Evolutionary conservation across 2,797 vertebrate species (phyloP).

Genomic region (Acestrorhynchus altus): DNA sequence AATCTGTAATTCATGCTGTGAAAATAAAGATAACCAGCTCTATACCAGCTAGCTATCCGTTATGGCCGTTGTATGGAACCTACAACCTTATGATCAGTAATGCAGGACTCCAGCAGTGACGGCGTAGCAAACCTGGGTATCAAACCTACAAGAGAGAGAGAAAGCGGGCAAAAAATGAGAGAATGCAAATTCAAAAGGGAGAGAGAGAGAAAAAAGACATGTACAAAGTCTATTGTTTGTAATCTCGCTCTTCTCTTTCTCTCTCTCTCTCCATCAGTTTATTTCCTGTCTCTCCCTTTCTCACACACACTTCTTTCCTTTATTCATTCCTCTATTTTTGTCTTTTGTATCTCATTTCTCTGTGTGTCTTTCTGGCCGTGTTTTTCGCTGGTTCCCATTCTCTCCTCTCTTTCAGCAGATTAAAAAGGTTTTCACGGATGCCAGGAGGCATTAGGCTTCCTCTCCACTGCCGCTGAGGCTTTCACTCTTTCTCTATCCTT

Average conservation of each 20-base stretch:
- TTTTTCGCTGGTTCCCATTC: constrained; percentile 34
- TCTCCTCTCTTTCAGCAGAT: constrained; percentile 67
- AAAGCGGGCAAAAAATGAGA: too few species aligned
- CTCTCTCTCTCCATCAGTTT: not conserved
- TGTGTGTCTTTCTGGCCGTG: constrained; percentile 17
- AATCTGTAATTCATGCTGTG: not conserved
- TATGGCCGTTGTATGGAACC: too few species aligned
- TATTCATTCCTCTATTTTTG: constrained; percentile 35
- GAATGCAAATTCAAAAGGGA: too few species aligned
- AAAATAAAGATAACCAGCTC: not conserved
- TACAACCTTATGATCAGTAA: too few species aligned
- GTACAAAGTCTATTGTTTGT: too few species aligned
- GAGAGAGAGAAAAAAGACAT: too few species aligned
- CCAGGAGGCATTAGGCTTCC: constrained; percentile 71
- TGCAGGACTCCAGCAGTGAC: too few species aligned
- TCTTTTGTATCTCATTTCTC: constrained; percentile 43
- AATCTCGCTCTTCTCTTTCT: not conserved
- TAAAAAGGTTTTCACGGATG: constrained; percentile 68
- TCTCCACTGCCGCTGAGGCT: not conserved
- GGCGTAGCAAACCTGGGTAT: too few species aligned
- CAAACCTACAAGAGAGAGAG: too few species aligned
- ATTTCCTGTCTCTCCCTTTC: not conserved
- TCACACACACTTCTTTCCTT: constrained; percentile 35
- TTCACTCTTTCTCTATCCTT: not conserved
- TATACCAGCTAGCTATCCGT: not conserved